Evolutionary conservation across 1,140 invertebrate genomes (phyloP).

Genomic region (Macrosteles quadrilineatus): DNA sequence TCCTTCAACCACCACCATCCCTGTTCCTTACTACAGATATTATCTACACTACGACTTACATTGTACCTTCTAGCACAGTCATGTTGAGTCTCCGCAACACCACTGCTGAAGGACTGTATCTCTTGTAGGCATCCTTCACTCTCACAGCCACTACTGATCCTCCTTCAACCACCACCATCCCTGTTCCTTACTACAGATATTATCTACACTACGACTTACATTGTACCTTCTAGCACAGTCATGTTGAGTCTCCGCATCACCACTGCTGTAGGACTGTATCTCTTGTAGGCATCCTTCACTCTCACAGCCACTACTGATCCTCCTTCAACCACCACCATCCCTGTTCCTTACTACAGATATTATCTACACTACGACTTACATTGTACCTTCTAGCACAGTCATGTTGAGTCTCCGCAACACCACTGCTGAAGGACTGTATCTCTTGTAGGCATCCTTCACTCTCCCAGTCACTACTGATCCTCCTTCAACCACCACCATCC

Average conservation of each 20-base stretch:
- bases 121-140: constrained; percentile 18
- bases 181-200: no score
- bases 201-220: constrained; percentile 27
- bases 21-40: no score
- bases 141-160: neutral
- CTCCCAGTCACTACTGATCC: neutral
- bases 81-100: constrained; percentile 25
- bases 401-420: constrained; percentile 44
- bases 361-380: constrained; percentile 39
- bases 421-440: constrained; percentile 37
- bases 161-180: no score
- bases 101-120: constrained; percentile 15
- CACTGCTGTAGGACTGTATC: constrained; percentile 14
- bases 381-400: constrained; percentile 43
- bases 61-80: constrained; percentile 16
- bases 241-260: constrained; percentile 28
- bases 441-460: constrained; percentile 39
- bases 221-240: constrained; percentile 16
- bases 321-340: no score
- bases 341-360: no score
- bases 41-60: constrained; percentile 27
- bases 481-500: neutral
- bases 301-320: no score
- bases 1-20: no score
- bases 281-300: constrained; percentile 18